phyloP scores from a whole-genome alignment of 2,888 invertebrate species.

The Chaetogeoica ovagalla region DNA sequence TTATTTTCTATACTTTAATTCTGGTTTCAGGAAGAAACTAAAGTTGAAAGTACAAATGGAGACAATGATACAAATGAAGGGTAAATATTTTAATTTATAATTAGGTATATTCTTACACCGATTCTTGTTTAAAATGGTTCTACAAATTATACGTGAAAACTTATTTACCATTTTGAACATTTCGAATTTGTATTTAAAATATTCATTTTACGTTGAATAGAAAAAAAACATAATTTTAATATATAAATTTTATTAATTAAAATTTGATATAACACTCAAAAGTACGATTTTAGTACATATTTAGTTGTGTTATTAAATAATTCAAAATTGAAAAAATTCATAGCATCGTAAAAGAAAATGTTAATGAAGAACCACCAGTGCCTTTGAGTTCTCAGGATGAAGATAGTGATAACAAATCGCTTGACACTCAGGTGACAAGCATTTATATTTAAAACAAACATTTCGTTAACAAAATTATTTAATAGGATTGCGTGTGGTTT shows the following conservation, averaged over 20 bases:
- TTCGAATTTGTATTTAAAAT: neutral
- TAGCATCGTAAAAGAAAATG: conserved; percentile 33
- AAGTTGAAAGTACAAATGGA: conserved; percentile 20
- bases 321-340: conserved; percentile 7
- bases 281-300: neutral
- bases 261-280: neutral
- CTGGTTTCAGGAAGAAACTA: conserved; percentile 27
- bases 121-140: neutral
- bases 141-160: neutral
- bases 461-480: conserved; percentile 24
- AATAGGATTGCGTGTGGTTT: neutral
- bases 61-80: conserved; percentile 18
- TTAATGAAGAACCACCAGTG: conserved; percentile 27
- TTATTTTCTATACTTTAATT: neutral
- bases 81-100: conserved; percentile 32
- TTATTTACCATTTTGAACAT: neutral
- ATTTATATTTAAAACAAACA: conserved; percentile 26
- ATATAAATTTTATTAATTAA: neutral
- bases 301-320: neutral
- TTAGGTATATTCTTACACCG: neutral
- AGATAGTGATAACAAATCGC: conserved; percentile 46
- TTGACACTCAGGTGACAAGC: conserved; percentile 52
- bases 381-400: conserved; percentile 36
- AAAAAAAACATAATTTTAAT: neutral
- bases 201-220: neutral